Conservation (phyloP, 2,888 invertebrate species). For the Dynastes hyllus region DNA sequence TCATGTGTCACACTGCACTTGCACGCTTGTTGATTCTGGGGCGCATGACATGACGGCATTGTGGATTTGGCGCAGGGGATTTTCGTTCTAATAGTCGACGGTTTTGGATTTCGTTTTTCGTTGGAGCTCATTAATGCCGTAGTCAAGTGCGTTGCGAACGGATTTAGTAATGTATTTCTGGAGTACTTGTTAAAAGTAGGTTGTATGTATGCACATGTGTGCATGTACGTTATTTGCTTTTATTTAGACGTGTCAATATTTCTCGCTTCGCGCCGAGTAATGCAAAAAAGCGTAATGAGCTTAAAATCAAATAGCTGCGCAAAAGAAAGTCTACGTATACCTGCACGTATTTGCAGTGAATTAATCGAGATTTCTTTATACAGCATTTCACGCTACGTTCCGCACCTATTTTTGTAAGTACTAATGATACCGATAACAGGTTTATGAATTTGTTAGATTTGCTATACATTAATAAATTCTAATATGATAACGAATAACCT, state of each 20-base stretch:
- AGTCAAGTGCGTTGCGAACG: conserved; percentile 52
- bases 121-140: conserved; percentile 45
- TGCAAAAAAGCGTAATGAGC: conserved; percentile 27
- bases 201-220: conserved; percentile 5
- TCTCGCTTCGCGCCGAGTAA: conserved; percentile 20
- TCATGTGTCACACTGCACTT: conserved; percentile 70
- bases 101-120: conserved; percentile 30
- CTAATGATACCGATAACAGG: too few species aligned
- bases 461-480: too few species aligned
- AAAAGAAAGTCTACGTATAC: background rate
- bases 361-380: too few species aligned
- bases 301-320: conserved; percentile 21
- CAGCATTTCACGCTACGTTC: too few species aligned
- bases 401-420: too few species aligned
- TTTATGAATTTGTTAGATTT: too few species aligned
- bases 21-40: conserved; percentile 67
- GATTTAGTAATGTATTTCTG: conserved; percentile 50
- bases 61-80: conserved; percentile 38
- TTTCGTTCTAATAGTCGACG: conserved; percentile 20
- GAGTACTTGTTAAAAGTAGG: conserved; percentile 37
- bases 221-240: conserved; percentile 31
- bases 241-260: conserved; percentile 44
- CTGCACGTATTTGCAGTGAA: background rate
- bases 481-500: too few species aligned
- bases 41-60: conserved; percentile 55